phyloP scores from a whole-genome alignment of 2,888 invertebrate genomes.

The Acanthosoma haemorrhoidale region DNA sequence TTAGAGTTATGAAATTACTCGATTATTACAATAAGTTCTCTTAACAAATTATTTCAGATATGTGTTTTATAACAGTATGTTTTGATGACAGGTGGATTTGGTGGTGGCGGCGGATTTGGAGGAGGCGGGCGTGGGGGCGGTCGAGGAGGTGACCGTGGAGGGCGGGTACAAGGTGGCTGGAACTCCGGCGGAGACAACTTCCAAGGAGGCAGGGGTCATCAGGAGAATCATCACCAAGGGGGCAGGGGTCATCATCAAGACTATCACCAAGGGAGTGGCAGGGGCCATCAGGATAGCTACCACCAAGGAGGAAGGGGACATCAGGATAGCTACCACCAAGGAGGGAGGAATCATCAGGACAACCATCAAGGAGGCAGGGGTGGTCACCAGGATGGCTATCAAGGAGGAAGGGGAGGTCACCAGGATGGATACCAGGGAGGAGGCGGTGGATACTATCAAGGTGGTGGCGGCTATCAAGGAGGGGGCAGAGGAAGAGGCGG shows the following conservation, averaged over 20 bases:
- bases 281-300: constrained; percentile 44
- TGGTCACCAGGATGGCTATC: constrained; percentile 37
- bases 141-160: constrained; percentile 44
- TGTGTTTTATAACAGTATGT: not conserved
- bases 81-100: constrained; percentile 41
- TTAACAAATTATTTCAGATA: not conserved
- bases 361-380: constrained; percentile 37
- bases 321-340: constrained; percentile 6
- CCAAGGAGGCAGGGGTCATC: constrained; percentile 16
- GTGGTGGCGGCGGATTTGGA: constrained; percentile 43
- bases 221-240: constrained; percentile 19
- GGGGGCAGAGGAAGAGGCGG: constrained; percentile 31
- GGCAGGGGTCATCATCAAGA: constrained; percentile 30
- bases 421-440: constrained; percentile 31
- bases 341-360: constrained; percentile 41
- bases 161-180: constrained; percentile 49
- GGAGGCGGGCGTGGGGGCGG: constrained; percentile 41
- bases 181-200: constrained; percentile 43
- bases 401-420: constrained; percentile 33
- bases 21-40: not conserved
- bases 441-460: constrained; percentile 30
- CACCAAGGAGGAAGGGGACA: constrained; percentile 22
- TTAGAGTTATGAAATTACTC: not conserved
- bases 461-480: constrained; percentile 25
- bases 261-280: constrained; percentile 34